Percentiles rank a stretch among this genome's conserved stretches.
Evolutionary conservation across 2,888 invertebrate species (phyloP).

Genomic region (Leptopterna dolabrata): DNA sequence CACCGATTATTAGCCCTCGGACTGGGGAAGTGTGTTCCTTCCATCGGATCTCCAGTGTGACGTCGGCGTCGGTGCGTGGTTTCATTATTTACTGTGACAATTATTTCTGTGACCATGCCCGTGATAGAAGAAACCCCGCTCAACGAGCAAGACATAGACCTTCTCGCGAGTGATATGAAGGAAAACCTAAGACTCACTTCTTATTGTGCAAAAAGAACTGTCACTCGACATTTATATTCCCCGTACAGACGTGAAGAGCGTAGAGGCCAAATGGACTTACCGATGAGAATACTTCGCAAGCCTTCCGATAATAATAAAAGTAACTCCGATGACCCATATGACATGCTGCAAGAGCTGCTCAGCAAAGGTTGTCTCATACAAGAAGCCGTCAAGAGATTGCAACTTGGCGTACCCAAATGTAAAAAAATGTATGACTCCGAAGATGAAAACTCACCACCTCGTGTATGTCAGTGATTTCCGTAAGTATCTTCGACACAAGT

Average conservation of each 20-base stretch:
- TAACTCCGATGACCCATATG: conserved; percentile 30
- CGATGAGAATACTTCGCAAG: background rate
- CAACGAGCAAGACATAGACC: conserved; percentile 32
- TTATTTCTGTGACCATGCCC: background rate
- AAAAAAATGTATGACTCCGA: conserved; percentile 16
- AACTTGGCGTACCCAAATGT: conserved; percentile 13
- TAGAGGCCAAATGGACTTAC: background rate
- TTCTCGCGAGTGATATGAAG: conserved; percentile 38
- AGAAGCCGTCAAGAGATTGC: conserved; percentile 44
- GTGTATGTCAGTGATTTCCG: conserved; percentile 4
- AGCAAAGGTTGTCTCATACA: conserved; percentile 48
- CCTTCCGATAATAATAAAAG: background rate
- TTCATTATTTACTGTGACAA: background rate
- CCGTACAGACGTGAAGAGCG: conserved; percentile 32
- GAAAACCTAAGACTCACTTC: conserved; percentile 31
- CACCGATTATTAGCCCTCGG: background rate
- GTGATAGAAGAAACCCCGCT: conserved; percentile 9
- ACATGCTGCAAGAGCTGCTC: conserved; percentile 44
- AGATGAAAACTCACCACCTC: conserved; percentile 13
- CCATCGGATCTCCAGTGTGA: no score
- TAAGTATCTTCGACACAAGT: background rate
- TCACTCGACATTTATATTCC: conserved; percentile 1
- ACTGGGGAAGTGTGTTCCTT: background rate
- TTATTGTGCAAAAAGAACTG: background rate
- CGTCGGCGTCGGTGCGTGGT: background rate